Conservation (phyloP, 2,797 vertebrate species). For the Pelochelys cantorii region DNA sequence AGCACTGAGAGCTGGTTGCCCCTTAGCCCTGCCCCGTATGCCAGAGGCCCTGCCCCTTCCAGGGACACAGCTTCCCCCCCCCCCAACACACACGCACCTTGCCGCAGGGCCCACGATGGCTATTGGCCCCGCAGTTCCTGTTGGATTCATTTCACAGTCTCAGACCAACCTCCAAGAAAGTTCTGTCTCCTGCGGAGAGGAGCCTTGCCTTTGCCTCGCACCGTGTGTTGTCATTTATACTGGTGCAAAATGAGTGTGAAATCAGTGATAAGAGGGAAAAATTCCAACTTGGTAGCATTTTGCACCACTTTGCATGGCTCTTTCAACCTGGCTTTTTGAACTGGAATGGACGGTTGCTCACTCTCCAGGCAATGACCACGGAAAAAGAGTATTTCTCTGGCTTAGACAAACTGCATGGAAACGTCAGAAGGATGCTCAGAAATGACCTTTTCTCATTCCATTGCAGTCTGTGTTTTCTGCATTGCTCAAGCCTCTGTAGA, state of each 20-base stretch:
- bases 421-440: constrained; percentile 17
- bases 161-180: not conserved
- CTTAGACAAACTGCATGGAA: not conserved
- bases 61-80: too few species aligned
- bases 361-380: not conserved
- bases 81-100: too few species aligned
- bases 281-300: not conserved
- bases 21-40: too few species aligned
- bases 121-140: not conserved
- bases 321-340: not conserved
- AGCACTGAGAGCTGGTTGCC: too few species aligned
- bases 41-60: too few species aligned
- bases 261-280: not conserved
- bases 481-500: constrained; percentile 31
- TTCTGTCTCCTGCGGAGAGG: not conserved
- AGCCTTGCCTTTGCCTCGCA: too few species aligned
- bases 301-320: not conserved
- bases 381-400: not conserved
- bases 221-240: not conserved
- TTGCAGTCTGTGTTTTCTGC: constrained; percentile 1
- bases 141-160: not conserved
- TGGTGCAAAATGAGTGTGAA: not conserved
- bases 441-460: not conserved
- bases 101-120: too few species aligned
- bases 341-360: not conserved